phyloP scores from a whole-genome alignment of 1,140 invertebrate species.

The Ooceraea biroi region DNA sequence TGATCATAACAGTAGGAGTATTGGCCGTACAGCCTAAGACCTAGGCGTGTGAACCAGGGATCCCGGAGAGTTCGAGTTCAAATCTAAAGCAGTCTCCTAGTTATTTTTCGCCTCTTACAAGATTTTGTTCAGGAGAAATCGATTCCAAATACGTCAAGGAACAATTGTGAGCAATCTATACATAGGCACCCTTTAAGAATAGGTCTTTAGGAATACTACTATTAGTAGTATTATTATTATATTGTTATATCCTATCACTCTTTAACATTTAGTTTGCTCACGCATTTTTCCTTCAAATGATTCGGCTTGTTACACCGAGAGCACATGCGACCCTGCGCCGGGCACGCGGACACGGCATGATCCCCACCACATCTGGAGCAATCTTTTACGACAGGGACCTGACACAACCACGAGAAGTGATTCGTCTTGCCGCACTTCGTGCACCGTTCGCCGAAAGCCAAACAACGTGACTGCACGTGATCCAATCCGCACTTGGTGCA shows the following conservation, averaged over 20 bases:
- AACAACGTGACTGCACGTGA: conserved; percentile 53
- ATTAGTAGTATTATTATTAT: background rate
- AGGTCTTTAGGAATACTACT: no score
- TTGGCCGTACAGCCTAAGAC: no score
- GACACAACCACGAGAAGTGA: conserved; percentile 62
- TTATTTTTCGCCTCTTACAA: no score
- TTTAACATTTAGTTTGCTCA: background rate
- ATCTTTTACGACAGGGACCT: conserved; percentile 6
- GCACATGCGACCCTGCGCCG: conserved; percentile 31
- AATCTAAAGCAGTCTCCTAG: no score
- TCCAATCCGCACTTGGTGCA: conserved; percentile 56
- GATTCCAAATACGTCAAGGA: background rate
- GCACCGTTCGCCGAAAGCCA: conserved; percentile 53
- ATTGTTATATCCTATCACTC: no score
- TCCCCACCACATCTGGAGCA: conserved; percentile 36
- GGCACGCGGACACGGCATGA: conserved; percentile 40
- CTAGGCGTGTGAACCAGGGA: no score
- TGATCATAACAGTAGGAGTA: no score
- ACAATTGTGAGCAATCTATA: background rate
- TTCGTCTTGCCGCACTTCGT: conserved; percentile 58
- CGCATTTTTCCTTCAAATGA: conserved; percentile 43
- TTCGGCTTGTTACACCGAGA: conserved; percentile 44
- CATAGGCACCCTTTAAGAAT: background rate
- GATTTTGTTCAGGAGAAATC: background rate
- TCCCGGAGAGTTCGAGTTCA: no score